A percentile compares a stretch with the other conserved stretches of the same genome.
Evolutionary conservation across 64 coral and sea anemone genomes (phyloP).

Genomic region (Actinia equina): DNA sequence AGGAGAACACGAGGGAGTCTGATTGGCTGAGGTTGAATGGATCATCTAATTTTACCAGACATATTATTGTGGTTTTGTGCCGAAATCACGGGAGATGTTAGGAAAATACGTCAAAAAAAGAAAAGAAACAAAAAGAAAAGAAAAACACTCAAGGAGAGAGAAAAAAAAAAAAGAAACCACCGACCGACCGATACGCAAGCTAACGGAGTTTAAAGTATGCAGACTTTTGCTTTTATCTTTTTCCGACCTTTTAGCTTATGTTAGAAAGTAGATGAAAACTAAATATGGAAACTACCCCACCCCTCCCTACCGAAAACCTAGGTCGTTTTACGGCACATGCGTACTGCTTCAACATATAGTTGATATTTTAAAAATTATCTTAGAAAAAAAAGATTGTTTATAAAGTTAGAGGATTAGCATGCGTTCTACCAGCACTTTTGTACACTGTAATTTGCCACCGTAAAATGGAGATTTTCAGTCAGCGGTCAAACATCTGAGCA

Average conservation of each 20-base stretch:
- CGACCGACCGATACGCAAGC: background rate
- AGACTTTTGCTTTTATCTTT: too few relatives aligned
- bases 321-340: too few relatives aligned
- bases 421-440: background rate
- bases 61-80: background rate
- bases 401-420: background rate
- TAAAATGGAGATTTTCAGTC: background rate
- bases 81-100: background rate
- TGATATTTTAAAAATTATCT: too few relatives aligned
- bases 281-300: too few relatives aligned
- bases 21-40: background rate
- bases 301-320: too few relatives aligned
- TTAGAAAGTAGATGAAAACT: too few relatives aligned
- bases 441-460: background rate
- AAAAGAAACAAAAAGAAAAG: too few relatives aligned
- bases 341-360: too few relatives aligned
- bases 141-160: background rate
- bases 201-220: too few relatives aligned
- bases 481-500: background rate
- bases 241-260: too few relatives aligned
- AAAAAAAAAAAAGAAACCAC: background rate
- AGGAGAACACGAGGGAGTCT: background rate
- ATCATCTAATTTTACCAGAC: background rate
- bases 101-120: background rate
- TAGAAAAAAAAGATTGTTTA: too few relatives aligned